Evolutionary conservation across 2,888 invertebrate species (phyloP).

Genomic region (Stenchaetothrips biformis): DNA sequence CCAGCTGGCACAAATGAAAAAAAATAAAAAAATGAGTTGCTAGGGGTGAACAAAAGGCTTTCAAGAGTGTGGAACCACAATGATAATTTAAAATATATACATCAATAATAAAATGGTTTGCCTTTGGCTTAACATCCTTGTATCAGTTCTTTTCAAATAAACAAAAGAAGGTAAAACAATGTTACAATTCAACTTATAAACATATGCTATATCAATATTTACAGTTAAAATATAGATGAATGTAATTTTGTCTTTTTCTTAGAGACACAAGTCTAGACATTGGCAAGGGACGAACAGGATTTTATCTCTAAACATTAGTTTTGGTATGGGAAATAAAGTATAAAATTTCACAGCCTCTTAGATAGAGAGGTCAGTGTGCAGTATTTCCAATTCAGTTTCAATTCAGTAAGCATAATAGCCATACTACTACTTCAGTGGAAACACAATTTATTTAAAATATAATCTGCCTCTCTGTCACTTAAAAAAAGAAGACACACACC

Average conservation of each 20-base stretch:
- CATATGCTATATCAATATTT: slow-evolving; percentile 5
- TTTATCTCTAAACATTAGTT: slow-evolving; percentile 18
- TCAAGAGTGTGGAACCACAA: background rate
- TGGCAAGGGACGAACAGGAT: slow-evolving; percentile 5
- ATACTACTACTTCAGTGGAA: background rate
- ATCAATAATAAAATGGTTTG: slow-evolving; percentile 11
- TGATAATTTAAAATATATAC: background rate
- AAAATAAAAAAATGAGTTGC: background rate
- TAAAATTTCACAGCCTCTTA: slow-evolving; percentile 25
- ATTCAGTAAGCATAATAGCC: too few relatives aligned
- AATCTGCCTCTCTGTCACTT: too few relatives aligned
- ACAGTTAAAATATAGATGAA: slow-evolving; percentile 15
- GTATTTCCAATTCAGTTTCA: background rate
- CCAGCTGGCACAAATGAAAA: background rate
- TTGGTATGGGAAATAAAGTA: slow-evolving; percentile 16
- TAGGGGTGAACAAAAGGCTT: background rate
- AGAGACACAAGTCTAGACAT: slow-evolving; percentile 18
- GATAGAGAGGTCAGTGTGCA: slow-evolving; percentile 22
- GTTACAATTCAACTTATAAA: background rate
- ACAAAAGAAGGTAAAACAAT: background rate
- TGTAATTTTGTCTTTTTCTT: slow-evolving; percentile 22
- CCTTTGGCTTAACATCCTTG: slow-evolving; percentile 10
- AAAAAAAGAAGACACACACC: too few relatives aligned
- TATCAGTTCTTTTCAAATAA: slow-evolving; percentile 24
- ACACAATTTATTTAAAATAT: background rate